Conservation (phyloP, 2,113 vertebrate genomes). For the Callospermophilus lateralis region DNA sequence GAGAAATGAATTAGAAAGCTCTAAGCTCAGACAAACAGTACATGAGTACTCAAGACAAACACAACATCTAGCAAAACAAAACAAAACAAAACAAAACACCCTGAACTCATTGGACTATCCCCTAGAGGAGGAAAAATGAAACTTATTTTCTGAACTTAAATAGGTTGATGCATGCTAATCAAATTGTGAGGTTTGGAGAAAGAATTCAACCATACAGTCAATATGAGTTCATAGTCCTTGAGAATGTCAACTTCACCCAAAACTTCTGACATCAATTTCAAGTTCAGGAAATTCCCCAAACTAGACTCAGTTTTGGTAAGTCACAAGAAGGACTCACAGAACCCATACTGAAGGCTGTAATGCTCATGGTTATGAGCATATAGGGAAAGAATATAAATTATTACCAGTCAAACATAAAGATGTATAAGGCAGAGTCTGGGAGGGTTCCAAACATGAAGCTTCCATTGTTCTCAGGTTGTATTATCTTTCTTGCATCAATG, state of each 20-base stretch:
- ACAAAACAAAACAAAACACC: background rate
- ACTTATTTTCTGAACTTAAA: background rate
- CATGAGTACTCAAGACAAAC: constrained; percentile 1
- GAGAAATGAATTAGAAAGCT: constrained; percentile 31
- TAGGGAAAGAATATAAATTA: background rate
- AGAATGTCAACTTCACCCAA: background rate
- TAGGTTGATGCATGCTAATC: background rate
- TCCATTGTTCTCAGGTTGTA: background rate
- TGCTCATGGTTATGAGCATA: background rate
- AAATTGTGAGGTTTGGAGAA: background rate
- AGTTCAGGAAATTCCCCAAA: background rate
- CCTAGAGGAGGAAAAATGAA: background rate
- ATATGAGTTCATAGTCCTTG: background rate
- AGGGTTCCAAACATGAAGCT: background rate
- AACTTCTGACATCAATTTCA: background rate
- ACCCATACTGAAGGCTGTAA: background rate
- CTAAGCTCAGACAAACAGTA: background rate
- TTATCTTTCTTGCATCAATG: background rate
- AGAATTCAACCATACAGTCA: too few species aligned
- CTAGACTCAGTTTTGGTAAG: background rate
- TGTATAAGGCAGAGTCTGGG: background rate
- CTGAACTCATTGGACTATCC: background rate
- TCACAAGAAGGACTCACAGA: background rate
- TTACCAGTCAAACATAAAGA: background rate
- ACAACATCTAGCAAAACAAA: background rate